Evolutionary conservation across 2,888 invertebrate species (phyloP).

Genomic region (Alloplasta piceator): DNA sequence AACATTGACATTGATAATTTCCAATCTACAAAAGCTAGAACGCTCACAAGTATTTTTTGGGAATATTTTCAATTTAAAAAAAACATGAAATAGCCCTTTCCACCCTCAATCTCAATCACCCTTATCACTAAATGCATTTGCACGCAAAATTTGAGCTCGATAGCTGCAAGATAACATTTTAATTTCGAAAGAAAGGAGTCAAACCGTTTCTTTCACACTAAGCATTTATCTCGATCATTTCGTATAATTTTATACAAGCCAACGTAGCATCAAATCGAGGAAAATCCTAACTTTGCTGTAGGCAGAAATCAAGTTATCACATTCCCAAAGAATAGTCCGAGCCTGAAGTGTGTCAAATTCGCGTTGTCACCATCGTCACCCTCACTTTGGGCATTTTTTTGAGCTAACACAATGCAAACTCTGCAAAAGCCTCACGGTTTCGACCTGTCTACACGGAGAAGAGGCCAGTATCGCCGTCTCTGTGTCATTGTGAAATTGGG

Average conservation of each 20-base stretch:
- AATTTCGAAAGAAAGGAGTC: no score
- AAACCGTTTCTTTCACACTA: no score
- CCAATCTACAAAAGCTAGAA: no score
- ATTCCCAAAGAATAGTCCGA: neutral
- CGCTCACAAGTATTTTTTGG: no score
- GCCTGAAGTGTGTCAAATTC: neutral
- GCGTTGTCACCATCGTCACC: neutral
- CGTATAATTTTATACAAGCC: constrained; percentile 1
- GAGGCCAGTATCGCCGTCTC: neutral
- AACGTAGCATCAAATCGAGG: neutral
- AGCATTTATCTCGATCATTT: neutral
- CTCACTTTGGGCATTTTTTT: constrained; percentile 10
- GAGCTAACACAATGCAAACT: constrained; percentile 19
- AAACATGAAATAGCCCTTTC: no score
- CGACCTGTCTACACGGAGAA: neutral
- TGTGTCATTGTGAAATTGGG: neutral
- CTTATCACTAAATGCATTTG: no score
- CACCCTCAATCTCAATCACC: no score
- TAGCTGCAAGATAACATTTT: no score
- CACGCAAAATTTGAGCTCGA: no score
- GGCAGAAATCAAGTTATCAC: neutral
- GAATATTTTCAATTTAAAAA: no score
- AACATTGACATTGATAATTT: no score
- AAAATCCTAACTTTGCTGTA: neutral
- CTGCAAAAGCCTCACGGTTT: constrained; percentile 4